These are phyloP conservation scores for Rhinopithecus roxellana DNA, from an alignment of 2,113 vertebrate species.

Conservation along the genomic window DNA sequence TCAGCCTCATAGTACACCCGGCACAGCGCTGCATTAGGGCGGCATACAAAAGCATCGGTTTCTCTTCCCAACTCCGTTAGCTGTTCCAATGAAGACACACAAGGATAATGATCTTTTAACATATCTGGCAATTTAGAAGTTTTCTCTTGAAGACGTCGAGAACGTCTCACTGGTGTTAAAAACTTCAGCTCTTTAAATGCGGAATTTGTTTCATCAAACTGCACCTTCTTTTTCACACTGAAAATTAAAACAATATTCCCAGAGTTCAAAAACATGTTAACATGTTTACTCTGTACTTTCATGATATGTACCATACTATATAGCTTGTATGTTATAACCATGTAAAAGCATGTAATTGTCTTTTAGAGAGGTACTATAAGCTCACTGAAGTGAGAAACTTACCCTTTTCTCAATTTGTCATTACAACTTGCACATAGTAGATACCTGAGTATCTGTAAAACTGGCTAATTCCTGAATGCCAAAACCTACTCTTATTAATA, in stretches of 20 bases:
- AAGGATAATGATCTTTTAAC: slow-evolving; percentile 89
- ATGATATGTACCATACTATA: background rate
- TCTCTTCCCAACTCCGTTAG: slow-evolving; percentile 86
- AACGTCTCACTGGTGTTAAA: slow-evolving; percentile 95
- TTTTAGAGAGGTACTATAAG: background rate
- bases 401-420: background rate
- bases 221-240: slow-evolving; percentile 88
- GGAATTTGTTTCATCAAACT: slow-evolving; percentile 79
- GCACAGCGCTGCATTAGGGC: slow-evolving; percentile 83
- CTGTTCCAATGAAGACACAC: slow-evolving; percentile 89
- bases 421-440: background rate
- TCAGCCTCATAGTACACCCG: slow-evolving; percentile 46
- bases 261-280: slow-evolving; percentile 10
- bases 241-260: slow-evolving; percentile 48
- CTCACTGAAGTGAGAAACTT: background rate
- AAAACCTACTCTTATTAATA: slow-evolving; percentile 4
- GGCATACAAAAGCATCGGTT: slow-evolving; percentile 85
- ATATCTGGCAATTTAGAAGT: slow-evolving; percentile 82
- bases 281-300: background rate
- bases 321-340: background rate
- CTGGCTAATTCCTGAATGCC: background rate
- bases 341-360: background rate
- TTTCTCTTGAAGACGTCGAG: slow-evolving; percentile 89
- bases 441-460: background rate
- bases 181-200: slow-evolving; percentile 91